Conservation (phyloP, 1,140 invertebrate genomes). For the Cotesia chilonis region DNA sequence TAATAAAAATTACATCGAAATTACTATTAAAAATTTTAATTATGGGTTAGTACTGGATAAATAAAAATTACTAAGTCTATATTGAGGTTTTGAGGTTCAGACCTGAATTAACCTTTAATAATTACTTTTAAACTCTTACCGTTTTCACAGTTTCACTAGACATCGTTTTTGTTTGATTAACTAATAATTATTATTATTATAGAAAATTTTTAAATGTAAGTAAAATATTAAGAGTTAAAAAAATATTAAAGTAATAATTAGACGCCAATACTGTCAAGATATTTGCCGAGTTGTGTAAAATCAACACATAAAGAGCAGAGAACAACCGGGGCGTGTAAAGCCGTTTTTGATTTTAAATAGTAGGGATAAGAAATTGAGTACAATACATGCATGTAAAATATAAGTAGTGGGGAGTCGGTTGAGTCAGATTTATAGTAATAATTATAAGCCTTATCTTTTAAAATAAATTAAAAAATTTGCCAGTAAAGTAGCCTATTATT, state of each 20-base stretch:
- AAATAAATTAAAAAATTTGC: too few species aligned
- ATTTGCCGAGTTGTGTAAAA: not conserved
- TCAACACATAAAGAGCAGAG: not conserved
- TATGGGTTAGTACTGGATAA: too few species aligned
- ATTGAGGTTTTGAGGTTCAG: too few species aligned
- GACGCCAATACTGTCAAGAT: conserved; percentile 25
- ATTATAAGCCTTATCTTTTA: too few species aligned
- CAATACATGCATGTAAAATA: too few species aligned
- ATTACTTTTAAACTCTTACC: conserved; percentile 45
- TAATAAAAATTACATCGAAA: too few species aligned
- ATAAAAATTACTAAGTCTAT: too few species aligned
- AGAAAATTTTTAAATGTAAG: conserved; percentile 35
- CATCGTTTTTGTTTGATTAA: conserved; percentile 46
- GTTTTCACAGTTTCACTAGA: conserved; percentile 63
- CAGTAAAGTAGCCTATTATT: too few species aligned
- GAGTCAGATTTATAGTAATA: too few species aligned
- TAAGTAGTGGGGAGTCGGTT: too few species aligned
- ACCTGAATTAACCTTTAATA: not conserved
- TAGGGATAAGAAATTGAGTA: too few species aligned
- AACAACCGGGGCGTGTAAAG: not conserved
- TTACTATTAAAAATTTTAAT: too few species aligned
- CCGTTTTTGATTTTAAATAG: not conserved
- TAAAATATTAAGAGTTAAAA: conserved; percentile 18
- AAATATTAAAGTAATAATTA: not conserved
- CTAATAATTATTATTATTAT: not conserved